Evolutionary conservation across 2,113 vertebrate genomes (phyloP).

Genomic region (Erinaceus europaeus): DNA sequence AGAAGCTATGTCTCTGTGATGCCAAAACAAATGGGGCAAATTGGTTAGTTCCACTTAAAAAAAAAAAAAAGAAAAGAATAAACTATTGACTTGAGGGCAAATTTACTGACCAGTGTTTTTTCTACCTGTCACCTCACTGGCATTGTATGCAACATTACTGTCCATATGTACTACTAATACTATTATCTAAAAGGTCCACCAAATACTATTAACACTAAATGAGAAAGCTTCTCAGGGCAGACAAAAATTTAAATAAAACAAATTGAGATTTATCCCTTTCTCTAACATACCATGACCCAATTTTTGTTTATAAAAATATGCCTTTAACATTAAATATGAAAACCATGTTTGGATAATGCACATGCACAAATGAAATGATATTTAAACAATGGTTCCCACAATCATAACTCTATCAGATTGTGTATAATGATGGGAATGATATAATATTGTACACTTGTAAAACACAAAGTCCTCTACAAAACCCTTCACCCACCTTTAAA

Average conservation of each 20-base stretch:
- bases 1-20: conserved; percentile 48
- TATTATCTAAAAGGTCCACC: not conserved
- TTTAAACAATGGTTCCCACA: conserved; percentile 23
- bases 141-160: not conserved
- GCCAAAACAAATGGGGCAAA: conserved; percentile 69
- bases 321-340: conserved; percentile 36
- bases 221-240: not conserved
- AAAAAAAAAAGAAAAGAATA: not conserved
- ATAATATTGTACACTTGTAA: conserved; percentile 9
- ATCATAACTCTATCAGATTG: not conserved
- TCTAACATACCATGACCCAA: not conserved
- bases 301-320: conserved; percentile 38
- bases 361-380: conserved; percentile 13
- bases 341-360: not conserved
- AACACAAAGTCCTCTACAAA: conserved; percentile 13
- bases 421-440: not conserved
- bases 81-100: conserved; percentile 4
- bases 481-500: conserved; percentile 28
- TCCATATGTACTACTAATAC: not conserved
- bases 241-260: conserved; percentile 47
- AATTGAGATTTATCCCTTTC: conserved; percentile 27
- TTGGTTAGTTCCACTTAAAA: conserved; percentile 23
- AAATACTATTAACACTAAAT: not conserved
- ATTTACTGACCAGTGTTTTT: conserved; percentile 19
- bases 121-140: not conserved